Evolutionary conservation across 2,888 invertebrate genomes (phyloP).

Genomic region (Machimus rusticus): DNA sequence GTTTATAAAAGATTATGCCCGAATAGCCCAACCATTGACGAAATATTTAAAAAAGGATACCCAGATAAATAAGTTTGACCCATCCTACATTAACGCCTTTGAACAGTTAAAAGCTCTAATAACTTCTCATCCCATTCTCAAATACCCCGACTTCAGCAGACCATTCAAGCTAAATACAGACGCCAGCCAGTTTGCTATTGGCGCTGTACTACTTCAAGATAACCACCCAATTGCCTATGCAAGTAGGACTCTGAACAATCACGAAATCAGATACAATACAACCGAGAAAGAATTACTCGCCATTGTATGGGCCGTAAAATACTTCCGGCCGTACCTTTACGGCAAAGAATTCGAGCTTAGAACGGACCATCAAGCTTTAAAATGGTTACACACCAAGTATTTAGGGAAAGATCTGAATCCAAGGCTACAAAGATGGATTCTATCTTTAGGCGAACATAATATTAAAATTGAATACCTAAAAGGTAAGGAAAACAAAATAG

Average conservation of each 20-base stretch:
- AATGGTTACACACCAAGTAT: not conserved
- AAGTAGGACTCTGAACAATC: not conserved
- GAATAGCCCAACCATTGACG: not conserved
- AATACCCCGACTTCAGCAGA: not conserved
- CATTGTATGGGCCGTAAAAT: not conserved
- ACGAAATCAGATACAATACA: not conserved
- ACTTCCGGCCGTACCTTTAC: not conserved
- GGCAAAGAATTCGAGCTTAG: not conserved
- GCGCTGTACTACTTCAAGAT: not conserved
- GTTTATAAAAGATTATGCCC: not conserved
- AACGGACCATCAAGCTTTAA: not conserved
- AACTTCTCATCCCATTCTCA: not conserved
- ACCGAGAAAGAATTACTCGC: not conserved
- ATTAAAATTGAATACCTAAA: conserved; percentile 46
- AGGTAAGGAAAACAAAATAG: conserved; percentile 48
- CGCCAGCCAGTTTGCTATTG: conserved; percentile 8
- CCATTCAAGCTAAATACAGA: conserved; percentile 3
- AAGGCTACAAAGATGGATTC: conserved; percentile 47
- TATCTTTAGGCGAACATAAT: not conserved
- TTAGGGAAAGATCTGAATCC: not conserved
- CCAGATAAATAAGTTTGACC: not conserved
- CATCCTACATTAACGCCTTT: not conserved
- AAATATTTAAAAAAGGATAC: conserved; percentile 8
- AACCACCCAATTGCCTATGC: not conserved
- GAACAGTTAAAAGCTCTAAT: not conserved